phyloP scores from a whole-genome alignment of 2,113 vertebrate species.

The Sinocyclocheilus grahami region DNA sequence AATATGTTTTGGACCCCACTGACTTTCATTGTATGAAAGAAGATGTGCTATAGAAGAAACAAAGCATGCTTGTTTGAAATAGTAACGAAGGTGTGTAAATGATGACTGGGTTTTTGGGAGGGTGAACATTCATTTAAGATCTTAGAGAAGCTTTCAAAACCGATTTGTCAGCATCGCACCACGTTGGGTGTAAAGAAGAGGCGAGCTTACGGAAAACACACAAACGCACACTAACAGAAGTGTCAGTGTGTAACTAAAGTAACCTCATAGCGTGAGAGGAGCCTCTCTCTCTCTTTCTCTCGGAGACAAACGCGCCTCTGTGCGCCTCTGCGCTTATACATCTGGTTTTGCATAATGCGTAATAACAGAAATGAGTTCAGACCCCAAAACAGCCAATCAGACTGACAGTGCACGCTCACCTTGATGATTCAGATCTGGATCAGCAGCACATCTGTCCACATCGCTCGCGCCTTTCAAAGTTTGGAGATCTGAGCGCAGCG shows the following conservation, averaged over 20 bases:
- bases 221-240: neutral
- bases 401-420: neutral
- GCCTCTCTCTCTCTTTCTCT: neutral
- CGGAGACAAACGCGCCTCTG: neutral
- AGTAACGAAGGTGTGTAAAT: neutral
- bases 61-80: neutral
- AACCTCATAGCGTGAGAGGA: neutral
- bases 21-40: neutral
- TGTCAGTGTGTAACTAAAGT: neutral
- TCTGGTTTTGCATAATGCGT: neutral
- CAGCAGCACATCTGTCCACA: conserved; percentile 14
- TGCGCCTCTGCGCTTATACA: neutral
- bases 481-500: neutral
- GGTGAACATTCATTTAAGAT: neutral
- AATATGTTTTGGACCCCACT: neutral
- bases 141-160: neutral
- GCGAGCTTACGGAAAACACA: neutral
- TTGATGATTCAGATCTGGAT: conserved; percentile 1
- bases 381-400: neutral
- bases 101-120: neutral
- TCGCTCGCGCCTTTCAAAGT: neutral
- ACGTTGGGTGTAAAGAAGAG: neutral
- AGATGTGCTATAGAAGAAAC: neutral
- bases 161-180: neutral
- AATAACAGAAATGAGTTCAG: conserved; percentile 9